phyloP scores from a whole-genome alignment of 1,140 invertebrate species.

The Vanessa tameamea region DNA sequence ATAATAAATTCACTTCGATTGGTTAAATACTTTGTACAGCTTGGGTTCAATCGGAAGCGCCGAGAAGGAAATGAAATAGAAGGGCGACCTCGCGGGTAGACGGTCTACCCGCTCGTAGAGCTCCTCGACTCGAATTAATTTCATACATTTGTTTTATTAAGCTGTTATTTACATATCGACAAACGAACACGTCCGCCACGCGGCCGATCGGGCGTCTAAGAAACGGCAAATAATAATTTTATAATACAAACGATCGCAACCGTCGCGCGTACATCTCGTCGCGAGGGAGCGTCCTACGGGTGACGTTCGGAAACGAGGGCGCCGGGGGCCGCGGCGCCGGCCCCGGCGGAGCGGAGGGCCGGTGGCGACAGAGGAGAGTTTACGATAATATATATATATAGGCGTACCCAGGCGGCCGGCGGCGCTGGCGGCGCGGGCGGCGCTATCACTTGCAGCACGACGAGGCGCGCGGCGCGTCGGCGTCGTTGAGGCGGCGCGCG shows the following conservation, averaged over 20 bases:
- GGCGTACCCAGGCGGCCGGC: background rate
- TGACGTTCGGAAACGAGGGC: conserved; percentile 18
- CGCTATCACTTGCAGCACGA: conserved; percentile 96
- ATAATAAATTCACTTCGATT: background rate
- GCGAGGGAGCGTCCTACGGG: conserved; percentile 1
- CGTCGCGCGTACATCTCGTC: background rate
- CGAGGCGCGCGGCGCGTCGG: conserved; percentile 90
- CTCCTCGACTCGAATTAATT: background rate
- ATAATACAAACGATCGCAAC: conserved; percentile 27
- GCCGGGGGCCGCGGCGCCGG: conserved; percentile 35
- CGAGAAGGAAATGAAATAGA: background rate
- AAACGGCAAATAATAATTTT: conserved; percentile 24
- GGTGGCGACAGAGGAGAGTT: conserved; percentile 54
- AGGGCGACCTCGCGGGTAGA: too few species aligned
- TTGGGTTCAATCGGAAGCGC: background rate
- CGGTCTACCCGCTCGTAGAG: background rate
- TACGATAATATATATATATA: conserved; percentile 53
- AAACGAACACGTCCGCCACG: background rate
- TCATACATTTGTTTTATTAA: background rate
- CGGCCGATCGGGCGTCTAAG: conserved; percentile 5
- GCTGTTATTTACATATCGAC: conserved; percentile 28
- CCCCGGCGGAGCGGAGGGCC: conserved; percentile 33
- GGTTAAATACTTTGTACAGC: background rate
- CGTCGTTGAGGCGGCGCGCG: conserved; percentile 90
- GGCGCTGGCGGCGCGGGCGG: conserved; percentile 82